phyloP scores from a whole-genome alignment of 2,888 invertebrate species.

The Andricus quercusramuli region DNA sequence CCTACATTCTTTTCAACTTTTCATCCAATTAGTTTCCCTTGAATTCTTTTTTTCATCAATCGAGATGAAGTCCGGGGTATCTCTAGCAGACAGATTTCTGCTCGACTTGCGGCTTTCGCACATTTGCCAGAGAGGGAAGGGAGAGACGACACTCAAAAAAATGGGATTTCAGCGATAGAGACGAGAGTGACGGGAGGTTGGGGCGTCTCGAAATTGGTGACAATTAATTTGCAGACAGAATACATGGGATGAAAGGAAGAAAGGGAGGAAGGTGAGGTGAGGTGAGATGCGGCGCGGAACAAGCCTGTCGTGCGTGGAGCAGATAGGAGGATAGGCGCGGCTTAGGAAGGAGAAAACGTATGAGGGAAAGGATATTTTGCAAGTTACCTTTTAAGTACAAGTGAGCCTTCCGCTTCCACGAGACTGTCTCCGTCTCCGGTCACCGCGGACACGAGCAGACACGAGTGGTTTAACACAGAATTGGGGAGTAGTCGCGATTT shows the following conservation, averaged over 20 bases:
- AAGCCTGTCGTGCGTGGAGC: constrained; percentile 15
- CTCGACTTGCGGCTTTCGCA: constrained; percentile 7
- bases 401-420: constrained; percentile 50
- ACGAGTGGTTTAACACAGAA: constrained; percentile 70
- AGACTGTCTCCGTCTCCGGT: constrained; percentile 54
- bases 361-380: constrained; percentile 43
- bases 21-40: not conserved
- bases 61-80: constrained; percentile 17
- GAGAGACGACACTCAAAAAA: not conserved
- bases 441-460: constrained; percentile 58
- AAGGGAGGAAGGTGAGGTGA: constrained; percentile 42
- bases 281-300: constrained; percentile 37
- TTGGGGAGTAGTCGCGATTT: constrained; percentile 67
- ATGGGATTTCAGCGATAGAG: not conserved
- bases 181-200: not conserved
- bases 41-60: not conserved
- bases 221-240: not conserved
- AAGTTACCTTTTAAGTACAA: constrained; percentile 57
- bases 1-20: not conserved
- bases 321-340: constrained; percentile 51
- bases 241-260: constrained; percentile 5
- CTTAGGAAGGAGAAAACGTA: constrained; percentile 34
- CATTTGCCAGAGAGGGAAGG: constrained; percentile 14
- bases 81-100: constrained; percentile 38
- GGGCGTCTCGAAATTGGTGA: not conserved